Conservation (phyloP, 2,888 invertebrate species). For the Allophyes oxyacanthae region DNA sequence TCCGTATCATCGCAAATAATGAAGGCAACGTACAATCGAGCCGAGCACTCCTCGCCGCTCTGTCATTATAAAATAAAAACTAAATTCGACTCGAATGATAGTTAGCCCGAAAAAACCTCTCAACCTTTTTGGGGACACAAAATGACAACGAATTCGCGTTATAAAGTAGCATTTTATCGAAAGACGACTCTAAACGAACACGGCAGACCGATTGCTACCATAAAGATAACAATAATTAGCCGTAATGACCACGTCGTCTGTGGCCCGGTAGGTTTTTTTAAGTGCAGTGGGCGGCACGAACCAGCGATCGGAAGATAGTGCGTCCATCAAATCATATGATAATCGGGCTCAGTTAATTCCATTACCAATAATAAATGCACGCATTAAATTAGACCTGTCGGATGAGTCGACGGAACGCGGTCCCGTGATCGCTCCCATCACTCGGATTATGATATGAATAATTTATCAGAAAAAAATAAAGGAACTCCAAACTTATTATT, state of each 20-base stretch:
- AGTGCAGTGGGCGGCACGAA: slow-evolving; percentile 82
- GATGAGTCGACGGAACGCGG: slow-evolving; percentile 85
- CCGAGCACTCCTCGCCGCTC: slow-evolving; percentile 71
- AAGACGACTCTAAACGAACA: slow-evolving; percentile 74
- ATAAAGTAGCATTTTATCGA: slow-evolving; percentile 78
- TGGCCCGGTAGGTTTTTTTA: slow-evolving; percentile 73
- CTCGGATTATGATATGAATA: slow-evolving; percentile 88
- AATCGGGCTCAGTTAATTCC: slow-evolving; percentile 88
- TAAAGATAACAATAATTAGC: slow-evolving; percentile 89
- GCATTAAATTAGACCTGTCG: slow-evolving; percentile 88
- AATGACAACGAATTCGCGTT: slow-evolving; percentile 81
- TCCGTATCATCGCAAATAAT: slow-evolving; percentile 87
- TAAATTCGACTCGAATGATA: slow-evolving; percentile 65
- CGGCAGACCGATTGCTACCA: slow-evolving; percentile 85
- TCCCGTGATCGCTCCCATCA: slow-evolving; percentile 82
- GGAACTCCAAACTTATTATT: slow-evolving; percentile 77
- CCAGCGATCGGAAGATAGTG: slow-evolving; percentile 83
- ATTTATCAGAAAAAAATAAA: slow-evolving; percentile 85
- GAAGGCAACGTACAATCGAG: slow-evolving; percentile 74
- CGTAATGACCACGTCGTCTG: slow-evolving; percentile 83
- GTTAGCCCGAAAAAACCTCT: slow-evolving; percentile 61
- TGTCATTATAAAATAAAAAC: slow-evolving; percentile 78
- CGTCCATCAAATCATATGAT: slow-evolving; percentile 89
- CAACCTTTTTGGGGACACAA: slow-evolving; percentile 70
- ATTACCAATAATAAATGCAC: slow-evolving; percentile 89